Base-by-base conservation (phyloP, 2,888 invertebrate genomes). In the Synanthedon formicaeformis region DNA sequence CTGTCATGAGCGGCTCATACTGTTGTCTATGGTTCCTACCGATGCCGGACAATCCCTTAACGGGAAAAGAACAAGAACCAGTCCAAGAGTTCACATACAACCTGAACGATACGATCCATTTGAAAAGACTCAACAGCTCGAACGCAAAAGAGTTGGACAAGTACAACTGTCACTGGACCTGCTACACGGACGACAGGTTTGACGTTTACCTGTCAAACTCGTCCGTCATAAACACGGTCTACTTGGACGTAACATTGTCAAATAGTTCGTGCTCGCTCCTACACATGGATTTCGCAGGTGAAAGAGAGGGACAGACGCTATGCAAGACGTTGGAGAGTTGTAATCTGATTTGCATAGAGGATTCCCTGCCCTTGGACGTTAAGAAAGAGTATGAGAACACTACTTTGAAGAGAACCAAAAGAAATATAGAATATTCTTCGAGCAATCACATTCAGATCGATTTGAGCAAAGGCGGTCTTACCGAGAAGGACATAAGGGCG, bases 11-110 rank as follows among this genome's bases (percentile, higher is more conserved):
- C 0, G 66, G 90, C 0, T 91, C 92, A 0, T 95, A 90, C 67
- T 89, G 91, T n/a, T 81, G 90, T 14, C 89, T 95, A 56, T 91
- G 92, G 75, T 92, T 94, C 62, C 78, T 94, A 0, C 81, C 81
- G 0, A 70, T 68, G 67, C 73, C 79, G 0, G 13, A 8, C 23
- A 70, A 68, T 10, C 57, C 58, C 53, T 54, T 0, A 65, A 63
- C 4, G 58, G 58, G n/a, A 61, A 14, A 60, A n/a, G 60, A 66
- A 3, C 59, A 60, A n/a, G 60, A 66, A 3, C 59, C 65, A 13
- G 52, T 78, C 27, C 23, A 72, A 27, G 68, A 78, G 59, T 69
- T 73, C 34, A 64, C 85, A 1, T 82, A 84, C 62, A 63, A 66
- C 56, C 61, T 86, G 3, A 84, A 85, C 68, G 76, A 85, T 51